Conservation (phyloP, 2,797 vertebrate species). For the Intellagama lesueurii region DNA sequence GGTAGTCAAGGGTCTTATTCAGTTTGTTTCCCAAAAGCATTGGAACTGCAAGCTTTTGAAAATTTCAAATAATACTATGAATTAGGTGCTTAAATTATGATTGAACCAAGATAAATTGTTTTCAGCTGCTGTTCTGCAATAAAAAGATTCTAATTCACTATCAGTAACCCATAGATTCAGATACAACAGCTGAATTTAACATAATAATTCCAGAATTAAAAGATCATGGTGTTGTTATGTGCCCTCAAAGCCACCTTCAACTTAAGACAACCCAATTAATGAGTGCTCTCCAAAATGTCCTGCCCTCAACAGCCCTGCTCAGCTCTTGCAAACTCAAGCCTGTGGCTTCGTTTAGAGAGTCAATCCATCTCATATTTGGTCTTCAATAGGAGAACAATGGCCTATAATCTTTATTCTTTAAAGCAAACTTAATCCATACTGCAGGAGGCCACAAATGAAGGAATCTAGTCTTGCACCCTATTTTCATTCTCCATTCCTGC, state of each 20-base stretch:
- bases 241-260: neutral
- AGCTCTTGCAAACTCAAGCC: too few species aligned
- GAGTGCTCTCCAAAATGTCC: too few species aligned
- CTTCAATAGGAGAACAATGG: too few species aligned
- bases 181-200: slow-evolving; percentile 1
- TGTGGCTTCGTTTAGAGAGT: too few species aligned
- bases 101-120: neutral
- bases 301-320: too few species aligned
- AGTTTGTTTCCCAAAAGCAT: neutral
- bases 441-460: too few species aligned
- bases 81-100: neutral
- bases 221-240: neutral
- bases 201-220: slow-evolving; percentile 9
- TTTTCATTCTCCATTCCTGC: too few species aligned
- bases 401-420: too few species aligned
- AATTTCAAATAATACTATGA: slow-evolving; percentile 11
- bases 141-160: slow-evolving; percentile 7
- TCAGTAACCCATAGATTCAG: neutral
- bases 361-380: too few species aligned
- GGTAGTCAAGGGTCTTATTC: neutral
- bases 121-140: neutral
- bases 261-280: too few species aligned
- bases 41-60: neutral
- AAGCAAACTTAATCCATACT: too few species aligned
- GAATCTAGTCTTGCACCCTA: too few species aligned